Conservation (phyloP, 2,888 invertebrate species). For the Aleiodes testaceus region DNA sequence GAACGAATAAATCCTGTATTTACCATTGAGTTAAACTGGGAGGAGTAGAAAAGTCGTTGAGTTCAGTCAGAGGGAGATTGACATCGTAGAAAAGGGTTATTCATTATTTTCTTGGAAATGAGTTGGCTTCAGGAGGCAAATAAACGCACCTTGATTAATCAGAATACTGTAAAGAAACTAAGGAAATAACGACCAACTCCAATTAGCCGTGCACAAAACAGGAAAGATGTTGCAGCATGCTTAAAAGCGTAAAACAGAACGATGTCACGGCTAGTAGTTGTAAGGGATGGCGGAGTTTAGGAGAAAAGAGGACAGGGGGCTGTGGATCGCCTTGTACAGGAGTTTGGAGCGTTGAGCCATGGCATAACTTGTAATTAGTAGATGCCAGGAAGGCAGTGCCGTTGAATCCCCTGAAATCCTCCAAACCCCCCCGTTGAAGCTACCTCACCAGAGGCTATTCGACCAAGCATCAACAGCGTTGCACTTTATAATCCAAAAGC, state of each 20-base stretch:
- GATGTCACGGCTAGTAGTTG: not conserved
- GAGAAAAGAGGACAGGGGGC: not conserved
- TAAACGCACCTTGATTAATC: too few relatives aligned
- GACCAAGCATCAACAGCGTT: slow-evolving; percentile 19
- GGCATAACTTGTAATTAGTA: slow-evolving; percentile 59
- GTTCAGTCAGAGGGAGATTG: too few relatives aligned
- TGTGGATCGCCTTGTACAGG: slow-evolving; percentile 35
- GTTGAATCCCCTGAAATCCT: not conserved
- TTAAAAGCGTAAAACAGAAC: not conserved
- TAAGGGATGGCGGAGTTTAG: slow-evolving; percentile 16
- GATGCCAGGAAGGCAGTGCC: slow-evolving; percentile 33
- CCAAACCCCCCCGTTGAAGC: not conserved
- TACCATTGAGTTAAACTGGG: too few relatives aligned
- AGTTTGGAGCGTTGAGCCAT: slow-evolving; percentile 52
- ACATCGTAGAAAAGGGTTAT: too few relatives aligned
- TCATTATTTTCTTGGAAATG: too few relatives aligned
- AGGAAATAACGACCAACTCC: slow-evolving; percentile 21
- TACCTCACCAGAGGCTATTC: slow-evolving; percentile 6
- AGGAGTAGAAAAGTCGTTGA: too few relatives aligned
- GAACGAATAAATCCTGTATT: slow-evolving; percentile 34
- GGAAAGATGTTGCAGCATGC: slow-evolving; percentile 42
- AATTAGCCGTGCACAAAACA: slow-evolving; percentile 48
- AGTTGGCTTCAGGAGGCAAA: too few relatives aligned
- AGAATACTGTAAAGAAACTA: too few relatives aligned
- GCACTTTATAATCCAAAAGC: slow-evolving; percentile 30